Conservation (phyloP, 2,797 vertebrate species). For the Erpetoichthys calabaricus region DNA sequence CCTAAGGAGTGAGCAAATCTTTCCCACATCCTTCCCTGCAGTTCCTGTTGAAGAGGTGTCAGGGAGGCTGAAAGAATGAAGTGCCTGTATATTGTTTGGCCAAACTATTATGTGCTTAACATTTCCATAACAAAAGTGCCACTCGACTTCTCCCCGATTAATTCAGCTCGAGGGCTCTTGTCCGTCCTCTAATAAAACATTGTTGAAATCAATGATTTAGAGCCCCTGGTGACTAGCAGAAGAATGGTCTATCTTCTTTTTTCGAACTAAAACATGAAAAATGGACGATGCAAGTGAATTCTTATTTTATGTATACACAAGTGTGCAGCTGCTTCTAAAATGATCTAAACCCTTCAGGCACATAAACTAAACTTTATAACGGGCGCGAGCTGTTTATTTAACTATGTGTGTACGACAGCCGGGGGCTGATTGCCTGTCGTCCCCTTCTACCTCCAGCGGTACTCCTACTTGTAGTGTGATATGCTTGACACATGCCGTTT, state of each 20-base stretch:
- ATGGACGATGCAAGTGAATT: background rate
- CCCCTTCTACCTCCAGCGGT: too few species aligned
- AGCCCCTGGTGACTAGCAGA: conserved; percentile 62
- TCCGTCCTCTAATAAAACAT: conserved; percentile 88
- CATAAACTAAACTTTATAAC: too few species aligned
- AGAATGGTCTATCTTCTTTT: conserved; percentile 58
- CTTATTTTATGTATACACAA: background rate
- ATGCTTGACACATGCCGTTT: too few species aligned
- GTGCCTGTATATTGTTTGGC: conserved; percentile 88
- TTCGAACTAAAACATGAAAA: background rate
- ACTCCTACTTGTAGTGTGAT: too few species aligned
- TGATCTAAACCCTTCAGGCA: too few species aligned
- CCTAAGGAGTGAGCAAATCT: conserved; percentile 67
- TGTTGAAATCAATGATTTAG: conserved; percentile 90
- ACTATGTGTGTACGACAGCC: too few species aligned
- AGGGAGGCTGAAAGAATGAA: conserved; percentile 94
- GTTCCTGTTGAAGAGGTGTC: conserved; percentile 95
- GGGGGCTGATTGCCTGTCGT: too few species aligned
- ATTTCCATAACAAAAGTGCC: conserved; percentile 99
- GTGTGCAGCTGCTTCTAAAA: background rate
- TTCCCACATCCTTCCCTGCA: conserved; percentile 98
- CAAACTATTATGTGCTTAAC: conserved; percentile 98
- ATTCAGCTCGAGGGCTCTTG: conserved; percentile 85
- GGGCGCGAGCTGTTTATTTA: too few species aligned
- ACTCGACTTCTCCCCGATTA: conserved; percentile 98